Conservation (phyloP, 2,888 invertebrate genomes). For the Rhingia rostrata region DNA sequence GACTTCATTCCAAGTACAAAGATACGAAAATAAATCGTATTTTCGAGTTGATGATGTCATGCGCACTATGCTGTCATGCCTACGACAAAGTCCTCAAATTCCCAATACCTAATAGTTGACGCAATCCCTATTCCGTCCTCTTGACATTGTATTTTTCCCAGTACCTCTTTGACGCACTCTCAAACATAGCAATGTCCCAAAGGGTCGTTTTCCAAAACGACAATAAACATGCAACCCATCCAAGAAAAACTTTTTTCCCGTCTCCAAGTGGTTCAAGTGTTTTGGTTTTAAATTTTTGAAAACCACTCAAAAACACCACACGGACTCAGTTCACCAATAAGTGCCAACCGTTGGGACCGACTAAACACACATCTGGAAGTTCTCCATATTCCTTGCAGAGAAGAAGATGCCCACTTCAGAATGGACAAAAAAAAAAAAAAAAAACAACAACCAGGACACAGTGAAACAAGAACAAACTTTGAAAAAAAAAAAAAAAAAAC, state of each 20-base stretch:
- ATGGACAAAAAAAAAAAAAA: slow-evolving; percentile 33
- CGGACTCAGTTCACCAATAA: slow-evolving; percentile 35
- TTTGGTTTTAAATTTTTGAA: slow-evolving; percentile 56
- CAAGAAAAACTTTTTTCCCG: slow-evolving; percentile 53
- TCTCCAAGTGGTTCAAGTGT: slow-evolving; percentile 68
- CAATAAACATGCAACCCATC: slow-evolving; percentile 23
- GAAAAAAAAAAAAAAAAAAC: slow-evolving; percentile 15
- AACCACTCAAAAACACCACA: slow-evolving; percentile 49
- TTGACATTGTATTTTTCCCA: slow-evolving; percentile 43
- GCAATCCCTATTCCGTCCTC: slow-evolving; percentile 12
- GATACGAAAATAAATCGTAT: too few species aligned
- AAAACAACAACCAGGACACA: background rate
- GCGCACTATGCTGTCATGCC: too few species aligned
- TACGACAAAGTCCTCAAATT: too few species aligned
- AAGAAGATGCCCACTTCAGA: slow-evolving; percentile 52
- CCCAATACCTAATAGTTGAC: too few species aligned
- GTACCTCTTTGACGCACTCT: slow-evolving; percentile 39
- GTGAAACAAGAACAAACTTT: slow-evolving; percentile 43
- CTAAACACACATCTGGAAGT: slow-evolving; percentile 48
- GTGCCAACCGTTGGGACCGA: slow-evolving; percentile 39
- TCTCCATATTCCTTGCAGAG: slow-evolving; percentile 10
- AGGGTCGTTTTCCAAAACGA: slow-evolving; percentile 21
- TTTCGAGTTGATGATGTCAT: too few species aligned
- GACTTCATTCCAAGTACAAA: too few species aligned
- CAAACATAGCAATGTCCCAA: slow-evolving; percentile 28